These are phyloP conservation scores for Linnaemya vulpina DNA, from an alignment of 2,888 invertebrate species.

Conservation along the genomic window DNA sequence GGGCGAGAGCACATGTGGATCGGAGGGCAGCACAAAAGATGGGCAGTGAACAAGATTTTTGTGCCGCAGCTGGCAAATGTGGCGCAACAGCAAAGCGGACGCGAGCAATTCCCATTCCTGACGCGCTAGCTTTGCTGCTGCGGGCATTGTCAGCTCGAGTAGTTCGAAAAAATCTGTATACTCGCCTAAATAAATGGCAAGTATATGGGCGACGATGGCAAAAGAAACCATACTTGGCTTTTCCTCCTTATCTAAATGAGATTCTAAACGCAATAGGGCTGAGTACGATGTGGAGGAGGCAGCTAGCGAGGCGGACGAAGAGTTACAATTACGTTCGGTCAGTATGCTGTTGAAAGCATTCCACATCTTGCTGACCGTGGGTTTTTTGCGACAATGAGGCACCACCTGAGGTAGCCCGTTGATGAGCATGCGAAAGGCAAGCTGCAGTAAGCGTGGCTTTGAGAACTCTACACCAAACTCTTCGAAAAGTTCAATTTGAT, in stretches of 20 bases:
- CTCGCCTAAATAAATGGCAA: conserved; percentile 76
- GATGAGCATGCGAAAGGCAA: conserved; percentile 76
- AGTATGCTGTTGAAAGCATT: conserved; percentile 75
- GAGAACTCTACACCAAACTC: conserved; percentile 75
- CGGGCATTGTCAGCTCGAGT: conserved; percentile 75
- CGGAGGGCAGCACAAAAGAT: conserved; percentile 76
- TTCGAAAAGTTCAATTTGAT: conserved; percentile 76
- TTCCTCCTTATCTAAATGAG: conserved; percentile 72
- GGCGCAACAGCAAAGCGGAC: conserved; percentile 75
- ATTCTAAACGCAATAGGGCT: conserved; percentile 74
- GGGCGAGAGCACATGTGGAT: conserved; percentile 76
- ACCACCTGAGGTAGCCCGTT: conserved; percentile 76
- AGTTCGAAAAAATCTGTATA: conserved; percentile 76
- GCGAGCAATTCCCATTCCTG: conserved; percentile 76
- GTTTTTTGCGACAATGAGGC: conserved; percentile 76
- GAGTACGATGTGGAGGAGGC: conserved; percentile 75
- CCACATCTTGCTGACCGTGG: conserved; percentile 76
- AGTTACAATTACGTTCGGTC: conserved; percentile 73
- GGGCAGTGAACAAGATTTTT: conserved; percentile 76
- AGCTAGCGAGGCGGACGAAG: conserved; percentile 71
- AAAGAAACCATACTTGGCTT: conserved; percentile 73
- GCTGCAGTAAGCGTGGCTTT: conserved; percentile 75
- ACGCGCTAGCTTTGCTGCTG: conserved; percentile 74
- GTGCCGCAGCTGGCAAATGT: conserved; percentile 76
- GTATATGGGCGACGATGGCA: conserved; percentile 75